phyloP scores from a whole-genome alignment of 1,140 invertebrate genomes.

The Drosophila nikananu region DNA sequence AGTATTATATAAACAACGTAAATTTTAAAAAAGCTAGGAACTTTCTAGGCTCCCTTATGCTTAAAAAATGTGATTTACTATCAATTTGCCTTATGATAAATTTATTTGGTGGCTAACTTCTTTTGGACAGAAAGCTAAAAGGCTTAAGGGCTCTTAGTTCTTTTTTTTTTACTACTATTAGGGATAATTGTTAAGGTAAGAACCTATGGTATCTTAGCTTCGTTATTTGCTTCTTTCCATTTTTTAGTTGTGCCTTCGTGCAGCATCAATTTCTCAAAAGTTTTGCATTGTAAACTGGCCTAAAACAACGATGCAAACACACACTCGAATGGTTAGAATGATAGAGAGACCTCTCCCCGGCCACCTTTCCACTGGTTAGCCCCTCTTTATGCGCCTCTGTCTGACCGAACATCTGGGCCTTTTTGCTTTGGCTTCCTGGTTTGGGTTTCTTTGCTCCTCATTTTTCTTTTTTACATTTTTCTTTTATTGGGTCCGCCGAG shows the following conservation, averaged over 20 bases:
- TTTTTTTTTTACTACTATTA: neutral
- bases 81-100: no score
- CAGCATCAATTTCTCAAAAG: conserved; percentile 41
- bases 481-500: conserved; percentile 47
- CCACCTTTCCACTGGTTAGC: conserved; percentile 35
- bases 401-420: conserved; percentile 36
- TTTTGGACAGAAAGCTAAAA: no score
- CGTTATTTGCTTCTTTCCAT: neutral
- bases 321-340: conserved; percentile 20
- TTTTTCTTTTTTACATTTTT: neutral
- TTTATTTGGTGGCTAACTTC: no score
- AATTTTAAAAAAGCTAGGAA: no score
- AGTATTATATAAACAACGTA: no score
- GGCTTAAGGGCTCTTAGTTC: neutral
- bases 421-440: conserved; percentile 64
- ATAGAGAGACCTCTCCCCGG: conserved; percentile 12
- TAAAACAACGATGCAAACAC: conserved; percentile 47
- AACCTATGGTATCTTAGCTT: neutral
- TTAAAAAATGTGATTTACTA: no score
- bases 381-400: conserved; percentile 1
- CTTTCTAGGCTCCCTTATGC: no score
- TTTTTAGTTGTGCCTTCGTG: neutral
- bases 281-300: conserved; percentile 41
- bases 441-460: conserved; percentile 12
- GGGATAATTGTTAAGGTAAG: neutral